Conservation (phyloP, 2,888 invertebrate genomes). For the Cactoblastis cactorum region DNA sequence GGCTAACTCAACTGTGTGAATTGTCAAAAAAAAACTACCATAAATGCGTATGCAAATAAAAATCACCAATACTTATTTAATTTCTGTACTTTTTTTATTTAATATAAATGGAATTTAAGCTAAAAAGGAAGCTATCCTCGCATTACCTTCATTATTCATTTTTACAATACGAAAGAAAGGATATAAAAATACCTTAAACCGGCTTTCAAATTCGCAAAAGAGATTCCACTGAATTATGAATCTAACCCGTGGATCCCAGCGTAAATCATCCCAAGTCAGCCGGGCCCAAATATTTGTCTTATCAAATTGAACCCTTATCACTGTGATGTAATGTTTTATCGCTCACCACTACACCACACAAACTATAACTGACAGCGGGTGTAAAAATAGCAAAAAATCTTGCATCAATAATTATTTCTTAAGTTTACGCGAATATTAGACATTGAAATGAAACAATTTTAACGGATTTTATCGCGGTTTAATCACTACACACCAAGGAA, state of each 20-base stretch:
- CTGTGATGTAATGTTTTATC: constrained; percentile 13
- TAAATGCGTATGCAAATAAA: no score
- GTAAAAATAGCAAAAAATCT: background rate
- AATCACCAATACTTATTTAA: no score
- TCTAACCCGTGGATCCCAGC: background rate
- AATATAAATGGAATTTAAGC: no score
- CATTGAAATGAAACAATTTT: no score
- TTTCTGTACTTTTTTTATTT: no score
- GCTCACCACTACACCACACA: background rate
- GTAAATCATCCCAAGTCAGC: constrained; percentile 4
- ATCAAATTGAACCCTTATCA: constrained; percentile 22
- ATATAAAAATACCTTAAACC: background rate
- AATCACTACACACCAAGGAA: no score
- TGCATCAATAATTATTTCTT: background rate
- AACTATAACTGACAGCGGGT: constrained; percentile 4
- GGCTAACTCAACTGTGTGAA: no score
- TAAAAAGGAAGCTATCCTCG: no score
- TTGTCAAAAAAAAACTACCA: no score
- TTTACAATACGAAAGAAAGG: background rate
- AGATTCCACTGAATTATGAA: constrained; percentile 3
- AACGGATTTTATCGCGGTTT: no score
- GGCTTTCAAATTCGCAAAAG: background rate
- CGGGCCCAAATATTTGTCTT: constrained; percentile 13
- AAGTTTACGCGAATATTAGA: no score
- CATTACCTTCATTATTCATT: no score